Evolutionary conservation across 2,797 vertebrate genomes (phyloP).

Genomic region (Percopsis omiscomaycus): DNA sequence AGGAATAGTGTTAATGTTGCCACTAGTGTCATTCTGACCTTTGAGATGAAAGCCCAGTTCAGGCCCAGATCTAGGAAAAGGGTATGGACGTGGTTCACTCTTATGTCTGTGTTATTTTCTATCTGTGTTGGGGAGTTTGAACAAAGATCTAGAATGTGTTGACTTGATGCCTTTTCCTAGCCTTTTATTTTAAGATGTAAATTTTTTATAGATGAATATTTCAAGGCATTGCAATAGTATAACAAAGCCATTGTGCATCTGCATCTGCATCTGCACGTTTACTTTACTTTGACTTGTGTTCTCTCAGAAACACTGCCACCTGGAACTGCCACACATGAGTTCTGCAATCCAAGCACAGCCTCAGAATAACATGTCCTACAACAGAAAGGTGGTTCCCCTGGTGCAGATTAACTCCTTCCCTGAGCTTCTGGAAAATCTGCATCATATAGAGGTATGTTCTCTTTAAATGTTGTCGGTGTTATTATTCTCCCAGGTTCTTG

Average conservation of each 20-base stretch:
- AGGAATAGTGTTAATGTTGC: constrained; percentile 62
- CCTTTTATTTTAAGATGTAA: background rate
- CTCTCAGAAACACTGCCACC: constrained; percentile 81
- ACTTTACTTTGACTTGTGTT: constrained; percentile 9
- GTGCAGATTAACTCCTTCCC: constrained; percentile 83
- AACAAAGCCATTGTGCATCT: background rate
- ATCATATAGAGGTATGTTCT: constrained; percentile 85
- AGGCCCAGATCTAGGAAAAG: constrained; percentile 75
- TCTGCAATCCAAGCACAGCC: constrained; percentile 41
- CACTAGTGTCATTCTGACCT: constrained; percentile 43
- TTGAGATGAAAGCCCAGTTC: constrained; percentile 42
- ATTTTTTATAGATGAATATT: background rate
- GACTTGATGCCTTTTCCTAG: background rate
- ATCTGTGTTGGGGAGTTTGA: background rate
- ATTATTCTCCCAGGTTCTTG: background rate
- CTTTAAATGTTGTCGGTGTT: background rate
- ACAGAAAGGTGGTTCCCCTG: constrained; percentile 74
- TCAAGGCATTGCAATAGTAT: background rate
- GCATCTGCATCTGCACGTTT: background rate
- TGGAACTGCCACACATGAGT: constrained; percentile 69
- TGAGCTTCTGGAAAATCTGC: constrained; percentile 87
- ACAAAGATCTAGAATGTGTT: background rate
- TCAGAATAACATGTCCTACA: constrained; percentile 20
- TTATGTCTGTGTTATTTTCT: no score
- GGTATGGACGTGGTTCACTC: constrained; percentile 64